Evolutionary conservation across 2,888 invertebrate genomes (phyloP).

Genomic region (Caradrina kadenii): DNA sequence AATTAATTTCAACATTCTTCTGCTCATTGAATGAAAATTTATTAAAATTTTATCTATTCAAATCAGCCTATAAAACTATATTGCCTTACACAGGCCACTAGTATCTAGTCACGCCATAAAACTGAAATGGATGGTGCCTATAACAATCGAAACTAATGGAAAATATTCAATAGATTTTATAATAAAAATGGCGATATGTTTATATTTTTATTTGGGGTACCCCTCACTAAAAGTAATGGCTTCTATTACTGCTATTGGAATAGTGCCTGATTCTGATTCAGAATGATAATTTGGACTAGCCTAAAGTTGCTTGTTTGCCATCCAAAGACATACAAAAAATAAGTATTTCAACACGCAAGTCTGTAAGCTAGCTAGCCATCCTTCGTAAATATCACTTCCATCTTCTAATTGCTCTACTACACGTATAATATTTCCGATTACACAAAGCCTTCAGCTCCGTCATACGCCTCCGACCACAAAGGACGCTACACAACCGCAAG

Average conservation of each 20-base stretch:
- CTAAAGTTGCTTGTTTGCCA: no score
- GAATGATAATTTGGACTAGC: neutral
- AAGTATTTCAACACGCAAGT: no score
- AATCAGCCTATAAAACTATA: conserved; percentile 19
- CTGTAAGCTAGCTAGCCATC: neutral
- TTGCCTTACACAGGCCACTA: conserved; percentile 2
- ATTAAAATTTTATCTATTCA: conserved; percentile 17
- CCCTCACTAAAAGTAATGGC: neutral
- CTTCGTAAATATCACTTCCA: neutral
- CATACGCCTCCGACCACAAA: conserved; percentile 39
- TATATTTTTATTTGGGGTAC: neutral
- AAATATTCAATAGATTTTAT: conserved; percentile 11
- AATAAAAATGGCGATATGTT: neutral
- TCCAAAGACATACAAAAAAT: no score
- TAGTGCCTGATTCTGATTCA: neutral
- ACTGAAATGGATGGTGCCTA: neutral
- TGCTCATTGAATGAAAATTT: neutral
- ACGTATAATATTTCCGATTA: conserved; percentile 24
- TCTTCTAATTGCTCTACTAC: neutral
- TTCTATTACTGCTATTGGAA: neutral
- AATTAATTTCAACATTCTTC: neutral
- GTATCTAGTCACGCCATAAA: neutral
- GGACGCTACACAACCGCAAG: conserved; percentile 29
- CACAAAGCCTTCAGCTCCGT: conserved; percentile 31
- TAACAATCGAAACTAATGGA: neutral